Conservation (phyloP, 2,888 invertebrate genomes). For the Xestia rhomboidea region DNA sequence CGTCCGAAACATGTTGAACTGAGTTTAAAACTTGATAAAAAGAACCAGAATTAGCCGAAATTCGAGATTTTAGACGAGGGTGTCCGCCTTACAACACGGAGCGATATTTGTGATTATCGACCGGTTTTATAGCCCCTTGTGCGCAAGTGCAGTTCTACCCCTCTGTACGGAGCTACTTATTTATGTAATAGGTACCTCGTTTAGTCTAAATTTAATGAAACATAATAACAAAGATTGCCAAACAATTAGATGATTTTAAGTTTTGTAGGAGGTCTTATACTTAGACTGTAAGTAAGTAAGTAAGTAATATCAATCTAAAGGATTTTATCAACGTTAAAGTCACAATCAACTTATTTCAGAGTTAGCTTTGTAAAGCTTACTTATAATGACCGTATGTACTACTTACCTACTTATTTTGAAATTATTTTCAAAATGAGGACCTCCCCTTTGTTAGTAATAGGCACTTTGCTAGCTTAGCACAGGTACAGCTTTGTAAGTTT, state of each 20-base stretch:
- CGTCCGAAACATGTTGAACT: neutral
- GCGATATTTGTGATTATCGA: constrained; percentile 40
- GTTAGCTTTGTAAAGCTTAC: too few relatives aligned
- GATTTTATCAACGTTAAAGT: neutral
- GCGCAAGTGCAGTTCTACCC: constrained; percentile 41
- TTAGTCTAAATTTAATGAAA: neutral
- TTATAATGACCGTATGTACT: too few relatives aligned
- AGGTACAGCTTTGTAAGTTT: too few relatives aligned
- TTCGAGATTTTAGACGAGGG: neutral
- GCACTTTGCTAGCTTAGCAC: too few relatives aligned
- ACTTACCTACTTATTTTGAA: too few relatives aligned
- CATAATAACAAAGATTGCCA: neutral
- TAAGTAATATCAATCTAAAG: neutral
- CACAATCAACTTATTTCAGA: too few relatives aligned
- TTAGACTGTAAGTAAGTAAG: too few relatives aligned
- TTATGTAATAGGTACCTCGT: neutral
- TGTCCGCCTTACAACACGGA: constrained; percentile 19
- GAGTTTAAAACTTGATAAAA: constrained; percentile 1
- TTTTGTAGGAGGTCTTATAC: neutral
- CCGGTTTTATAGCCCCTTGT: constrained; percentile 20
- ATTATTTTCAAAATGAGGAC: too few relatives aligned
- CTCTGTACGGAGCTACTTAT: neutral
- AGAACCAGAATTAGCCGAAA: neutral
- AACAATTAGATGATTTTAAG: neutral
- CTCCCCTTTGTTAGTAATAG: too few relatives aligned